phyloP scores from a whole-genome alignment of 1,140 invertebrate species.

The Euura saliciscinereae region DNA sequence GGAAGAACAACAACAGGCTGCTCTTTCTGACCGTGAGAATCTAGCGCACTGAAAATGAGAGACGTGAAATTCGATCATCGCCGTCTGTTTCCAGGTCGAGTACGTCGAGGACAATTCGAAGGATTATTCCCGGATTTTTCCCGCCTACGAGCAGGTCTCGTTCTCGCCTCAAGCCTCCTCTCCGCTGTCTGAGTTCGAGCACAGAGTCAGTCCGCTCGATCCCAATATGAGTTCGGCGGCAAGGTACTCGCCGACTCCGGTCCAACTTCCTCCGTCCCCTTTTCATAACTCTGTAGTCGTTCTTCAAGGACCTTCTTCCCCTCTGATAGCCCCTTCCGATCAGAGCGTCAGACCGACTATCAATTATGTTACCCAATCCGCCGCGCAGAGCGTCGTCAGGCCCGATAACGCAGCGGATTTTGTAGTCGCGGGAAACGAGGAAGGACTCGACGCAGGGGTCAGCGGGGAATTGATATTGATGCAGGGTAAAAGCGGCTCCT shows the following conservation, averaged over 20 bases:
- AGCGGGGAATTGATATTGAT: constrained; percentile 55
- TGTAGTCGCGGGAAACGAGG: constrained; percentile 46
- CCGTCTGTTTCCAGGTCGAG: constrained; percentile 56
- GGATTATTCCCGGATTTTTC: constrained; percentile 55
- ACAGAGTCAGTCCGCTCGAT: constrained; percentile 64
- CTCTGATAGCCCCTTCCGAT: constrained; percentile 48
- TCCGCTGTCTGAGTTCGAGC: constrained; percentile 60
- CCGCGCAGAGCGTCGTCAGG: constrained; percentile 38
- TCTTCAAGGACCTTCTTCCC: constrained; percentile 53
- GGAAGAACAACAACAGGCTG: constrained; percentile 49
- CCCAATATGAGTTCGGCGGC: constrained; percentile 67
- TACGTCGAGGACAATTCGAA: constrained; percentile 59
- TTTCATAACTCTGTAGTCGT: constrained; percentile 63
- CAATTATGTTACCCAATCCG: constrained; percentile 45
- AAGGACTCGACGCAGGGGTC: constrained; percentile 48
- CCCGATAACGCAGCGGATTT: constrained; percentile 44
- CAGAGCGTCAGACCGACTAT: constrained; percentile 39
- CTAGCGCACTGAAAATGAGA: not conserved
- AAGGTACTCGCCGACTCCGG: constrained; percentile 63
- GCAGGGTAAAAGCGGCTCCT: constrained; percentile 39
- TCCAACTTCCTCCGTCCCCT: constrained; percentile 53
- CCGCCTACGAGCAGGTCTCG: constrained; percentile 53
- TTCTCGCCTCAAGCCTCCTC: constrained; percentile 55
- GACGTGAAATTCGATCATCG: not conserved
- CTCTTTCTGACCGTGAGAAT: constrained; percentile 51